Evolutionary conservation across 2,888 invertebrate species (phyloP), one percentile per base, ranked within the genome.

Genomic region (Agrotis ipsilon): DNA sequence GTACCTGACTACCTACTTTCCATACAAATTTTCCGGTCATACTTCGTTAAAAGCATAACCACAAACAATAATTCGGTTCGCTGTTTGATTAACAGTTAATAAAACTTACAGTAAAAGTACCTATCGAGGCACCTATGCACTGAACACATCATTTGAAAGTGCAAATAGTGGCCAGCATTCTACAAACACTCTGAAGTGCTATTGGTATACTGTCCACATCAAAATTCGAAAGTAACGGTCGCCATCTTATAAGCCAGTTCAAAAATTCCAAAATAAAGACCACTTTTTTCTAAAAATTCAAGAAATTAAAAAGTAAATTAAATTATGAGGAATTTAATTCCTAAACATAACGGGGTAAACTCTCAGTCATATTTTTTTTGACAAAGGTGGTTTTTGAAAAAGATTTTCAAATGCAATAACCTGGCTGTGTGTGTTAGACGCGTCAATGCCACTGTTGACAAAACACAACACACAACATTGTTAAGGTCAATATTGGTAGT

Each of bases 381-480:
- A 39, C 39, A 11, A 39, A 39, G 11, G 9, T 9, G 39, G 39
- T 5, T 39, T 9, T 39, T 39, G 39, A 39, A 39, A 9, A 39
- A 39, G 39, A 2, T 39, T 11, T 39, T 11, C 39, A 11, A 39
- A 21, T 49, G 13, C 27, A 74, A 51, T 39, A 21, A 16, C 16
- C 24, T 13, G 9, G 16, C 9, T n/a, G 21, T 18, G 18, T 39
- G 24, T 51, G 14, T 9, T 46, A 65, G 46, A 60, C 51, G 19
- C 32, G 54, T 62, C 46, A 45, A 51, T 54, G 64, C 13, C 46
- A 49, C 13, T 71, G 72, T 81, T 79, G 64, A 79, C 43, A 76
- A 60, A 63, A 80, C 55, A 18, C 18, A 54, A 27, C 54, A 54
- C 24, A 27, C 45, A 66, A 49, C 14, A 21, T 21, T 66, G 32